A percentile compares a stretch with the other conserved stretches of the same genome.
These are phyloP conservation scores for Sigmodon hispidus DNA, from an alignment of 2,113 vertebrate species.

Conservation along the genomic window DNA sequence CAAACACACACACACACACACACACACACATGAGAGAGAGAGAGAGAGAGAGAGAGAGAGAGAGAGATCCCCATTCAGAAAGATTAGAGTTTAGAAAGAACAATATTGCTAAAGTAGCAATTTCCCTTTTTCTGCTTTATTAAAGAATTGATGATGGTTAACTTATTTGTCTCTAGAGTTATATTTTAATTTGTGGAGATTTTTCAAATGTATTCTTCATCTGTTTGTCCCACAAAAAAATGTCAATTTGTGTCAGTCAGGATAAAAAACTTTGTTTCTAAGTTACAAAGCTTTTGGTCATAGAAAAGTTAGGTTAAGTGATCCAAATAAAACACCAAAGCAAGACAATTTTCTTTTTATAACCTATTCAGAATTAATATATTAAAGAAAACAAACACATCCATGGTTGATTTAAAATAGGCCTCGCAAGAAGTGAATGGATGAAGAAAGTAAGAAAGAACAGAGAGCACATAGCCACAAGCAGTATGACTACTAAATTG, in stretches of 20 bases:
- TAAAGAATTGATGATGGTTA: neutral
- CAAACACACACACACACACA: neutral
- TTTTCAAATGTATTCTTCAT: slow-evolving; percentile 22
- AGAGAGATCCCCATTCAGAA: neutral
- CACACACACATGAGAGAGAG: neutral
- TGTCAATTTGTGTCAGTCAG: neutral
- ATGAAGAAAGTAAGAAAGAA: slow-evolving; percentile 15
- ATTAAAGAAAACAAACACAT: neutral
- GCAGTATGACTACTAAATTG: slow-evolving; percentile 36
- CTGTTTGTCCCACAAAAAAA: neutral
- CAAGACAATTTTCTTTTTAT: neutral
- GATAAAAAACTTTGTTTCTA: neutral
- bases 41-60: neutral
- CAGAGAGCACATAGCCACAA: slow-evolving; percentile 6
- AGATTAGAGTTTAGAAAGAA: neutral
- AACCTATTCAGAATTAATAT: neutral
- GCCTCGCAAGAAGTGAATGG: slow-evolving; percentile 3
- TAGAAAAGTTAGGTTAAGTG: slow-evolving; percentile 11
- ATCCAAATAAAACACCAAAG: slow-evolving; percentile 36
- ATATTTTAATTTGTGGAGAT: neutral
- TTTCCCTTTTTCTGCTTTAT: neutral
- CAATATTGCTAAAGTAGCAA: neutral
- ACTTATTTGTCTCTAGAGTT: neutral
- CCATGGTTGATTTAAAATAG: neutral
- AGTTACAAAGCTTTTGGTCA: neutral